Conservation (phyloP, 2,797 vertebrate genomes). For the Sebastes aleutianus region DNA sequence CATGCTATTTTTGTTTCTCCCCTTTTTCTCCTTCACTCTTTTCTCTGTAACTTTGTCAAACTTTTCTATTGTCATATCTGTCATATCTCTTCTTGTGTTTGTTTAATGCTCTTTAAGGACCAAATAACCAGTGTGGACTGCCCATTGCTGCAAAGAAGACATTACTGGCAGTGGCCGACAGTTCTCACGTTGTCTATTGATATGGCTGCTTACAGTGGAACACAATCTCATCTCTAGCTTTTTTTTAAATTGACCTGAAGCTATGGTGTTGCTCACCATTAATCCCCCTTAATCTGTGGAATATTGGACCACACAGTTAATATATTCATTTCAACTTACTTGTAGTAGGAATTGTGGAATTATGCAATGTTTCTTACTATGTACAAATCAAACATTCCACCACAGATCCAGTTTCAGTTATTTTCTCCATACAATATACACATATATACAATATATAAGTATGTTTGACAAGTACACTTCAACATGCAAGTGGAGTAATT, state of each 20-base stretch:
- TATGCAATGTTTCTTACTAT: not conserved
- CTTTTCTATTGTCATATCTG: not conserved
- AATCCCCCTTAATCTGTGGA: not conserved
- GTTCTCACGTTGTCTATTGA: not conserved
- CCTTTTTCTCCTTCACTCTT: not conserved
- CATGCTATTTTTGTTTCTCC: not conserved
- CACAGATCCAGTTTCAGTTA: not conserved
- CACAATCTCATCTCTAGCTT: not conserved
- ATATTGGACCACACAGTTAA: not conserved
- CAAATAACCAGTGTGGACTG: conserved; percentile 54
- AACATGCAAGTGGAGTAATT: not conserved
- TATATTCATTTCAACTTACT: not conserved
- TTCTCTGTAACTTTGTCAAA: not conserved
- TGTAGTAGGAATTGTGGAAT: not conserved
- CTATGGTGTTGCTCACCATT: not conserved
- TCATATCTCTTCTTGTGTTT: not conserved
- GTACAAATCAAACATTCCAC: conserved; percentile 44
- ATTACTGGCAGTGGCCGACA: not conserved
- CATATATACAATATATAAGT: not conserved
- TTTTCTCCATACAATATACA: not conserved
- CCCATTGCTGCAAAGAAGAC: not conserved
- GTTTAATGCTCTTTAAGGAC: conserved; percentile 48
- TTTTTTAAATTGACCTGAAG: conserved; percentile 1
- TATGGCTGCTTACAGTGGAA: conserved; percentile 7
- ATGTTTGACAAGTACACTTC: not conserved